phyloP scores from a whole-genome alignment of 2,797 vertebrate species.

The Podarcis siculus region DNA sequence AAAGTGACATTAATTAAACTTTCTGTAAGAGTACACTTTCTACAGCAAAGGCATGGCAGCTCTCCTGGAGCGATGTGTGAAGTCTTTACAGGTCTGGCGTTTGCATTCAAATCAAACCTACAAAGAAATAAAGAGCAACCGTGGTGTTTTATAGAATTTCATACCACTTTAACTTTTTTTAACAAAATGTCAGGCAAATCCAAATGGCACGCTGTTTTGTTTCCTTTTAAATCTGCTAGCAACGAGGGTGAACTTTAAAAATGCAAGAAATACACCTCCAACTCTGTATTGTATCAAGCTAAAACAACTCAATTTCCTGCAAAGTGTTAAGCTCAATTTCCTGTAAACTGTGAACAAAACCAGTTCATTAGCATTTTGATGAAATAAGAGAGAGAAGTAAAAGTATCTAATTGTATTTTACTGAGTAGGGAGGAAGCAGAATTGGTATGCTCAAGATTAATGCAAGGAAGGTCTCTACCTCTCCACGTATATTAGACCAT shows the following conservation, averaged over 20 bases:
- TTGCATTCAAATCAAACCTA: conserved; percentile 22
- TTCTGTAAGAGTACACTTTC: not conserved
- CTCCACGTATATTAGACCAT: not conserved
- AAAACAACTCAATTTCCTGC: conserved; percentile 43
- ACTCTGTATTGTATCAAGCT: conserved; percentile 8
- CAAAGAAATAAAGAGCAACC: conserved; percentile 16
- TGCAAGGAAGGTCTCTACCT: conserved; percentile 2
- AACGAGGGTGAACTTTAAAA: conserved; percentile 31
- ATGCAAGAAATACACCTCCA: conserved; percentile 1
- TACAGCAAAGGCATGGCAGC: not conserved
- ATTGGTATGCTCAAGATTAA: conserved; percentile 7
- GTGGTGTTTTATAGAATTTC: not conserved
- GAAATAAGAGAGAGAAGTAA: conserved; percentile 52
- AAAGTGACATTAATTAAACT: conserved; percentile 46
- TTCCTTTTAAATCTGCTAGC: conserved; percentile 14
- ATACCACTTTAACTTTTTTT: not conserved
- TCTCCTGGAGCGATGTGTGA: not conserved
- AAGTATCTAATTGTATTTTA: conserved; percentile 24
- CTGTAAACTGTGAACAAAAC: conserved; percentile 43
- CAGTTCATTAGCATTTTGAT: conserved; percentile 60
- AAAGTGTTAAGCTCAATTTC: conserved; percentile 41
- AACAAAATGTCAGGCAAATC: conserved; percentile 21
- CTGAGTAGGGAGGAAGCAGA: conserved; percentile 23
- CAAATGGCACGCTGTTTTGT: conserved; percentile 6
- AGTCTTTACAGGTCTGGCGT: conserved; percentile 8